Evolutionary conservation across 2,888 invertebrate genomes (phyloP).

Genomic region (Drosophila melanosoma): DNA sequence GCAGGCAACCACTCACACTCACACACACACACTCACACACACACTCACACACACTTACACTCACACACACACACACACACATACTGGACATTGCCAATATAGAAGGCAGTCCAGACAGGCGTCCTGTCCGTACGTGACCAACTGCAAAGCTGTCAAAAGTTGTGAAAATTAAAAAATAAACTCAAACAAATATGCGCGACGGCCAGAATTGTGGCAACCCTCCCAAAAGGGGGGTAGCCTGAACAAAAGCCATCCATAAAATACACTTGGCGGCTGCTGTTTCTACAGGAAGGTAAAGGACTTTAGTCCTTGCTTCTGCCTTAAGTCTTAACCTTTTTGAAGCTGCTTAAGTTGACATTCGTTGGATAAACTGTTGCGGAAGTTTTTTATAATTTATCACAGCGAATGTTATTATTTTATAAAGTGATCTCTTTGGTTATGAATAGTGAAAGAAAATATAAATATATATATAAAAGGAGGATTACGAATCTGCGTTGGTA

Average conservation of each 20-base stretch:
- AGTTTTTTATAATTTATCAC: constrained; percentile 7
- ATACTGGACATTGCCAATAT: constrained; percentile 54
- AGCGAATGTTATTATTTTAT: background rate
- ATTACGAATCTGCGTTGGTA: background rate
- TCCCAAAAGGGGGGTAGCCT: constrained; percentile 10
- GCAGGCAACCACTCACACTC: constrained; percentile 40
- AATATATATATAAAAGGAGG: background rate
- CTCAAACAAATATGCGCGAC: constrained; percentile 73
- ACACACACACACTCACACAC: constrained; percentile 5
- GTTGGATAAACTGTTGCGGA: constrained; percentile 1
- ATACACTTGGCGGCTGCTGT: constrained; percentile 1
- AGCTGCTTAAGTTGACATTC: constrained; percentile 6
- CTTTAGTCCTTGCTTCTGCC: background rate
- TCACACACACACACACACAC: background rate
- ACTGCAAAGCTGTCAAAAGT: constrained; percentile 75
- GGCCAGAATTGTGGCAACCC: constrained; percentile 38
- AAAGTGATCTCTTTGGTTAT: constrained; percentile 1
- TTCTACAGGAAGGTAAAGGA: constrained; percentile 1
- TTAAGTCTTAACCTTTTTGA: background rate
- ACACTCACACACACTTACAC: constrained; percentile 15
- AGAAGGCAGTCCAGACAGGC: constrained; percentile 22
- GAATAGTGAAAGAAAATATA: background rate
- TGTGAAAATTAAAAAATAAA: constrained; percentile 78
- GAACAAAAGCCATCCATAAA: constrained; percentile 32
- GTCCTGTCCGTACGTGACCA: constrained; percentile 66